A percentile compares a stretch with the other conserved stretches of the same genome.
phyloP scores from a whole-genome alignment of 2,888 invertebrate species.

The Drosophila demipolita region DNA sequence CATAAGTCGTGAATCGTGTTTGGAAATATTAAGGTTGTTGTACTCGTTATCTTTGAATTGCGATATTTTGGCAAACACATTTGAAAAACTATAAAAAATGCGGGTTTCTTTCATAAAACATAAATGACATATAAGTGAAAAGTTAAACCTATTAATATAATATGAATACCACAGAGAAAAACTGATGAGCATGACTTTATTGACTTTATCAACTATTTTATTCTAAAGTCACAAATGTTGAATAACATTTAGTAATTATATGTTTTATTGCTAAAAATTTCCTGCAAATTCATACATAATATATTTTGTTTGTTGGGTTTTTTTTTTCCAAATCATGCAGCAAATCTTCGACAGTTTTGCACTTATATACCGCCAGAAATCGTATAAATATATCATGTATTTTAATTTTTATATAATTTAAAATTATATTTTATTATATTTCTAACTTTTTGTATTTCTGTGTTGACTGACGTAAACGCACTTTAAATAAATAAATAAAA shows the following conservation, averaged over 20 bases:
- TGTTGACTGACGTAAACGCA: background rate
- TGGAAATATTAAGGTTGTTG: constrained; percentile 11
- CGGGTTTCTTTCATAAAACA: background rate
- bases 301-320: too few species aligned
- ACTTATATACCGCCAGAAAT: too few species aligned
- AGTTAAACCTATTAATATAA: background rate
- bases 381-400: too few species aligned
- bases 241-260: too few species aligned
- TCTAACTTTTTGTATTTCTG: too few species aligned
- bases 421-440: too few species aligned
- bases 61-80: constrained; percentile 7
- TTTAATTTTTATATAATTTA: too few species aligned
- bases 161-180: background rate
- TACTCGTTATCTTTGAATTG: constrained; percentile 10
- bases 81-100: constrained; percentile 12
- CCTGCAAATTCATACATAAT: too few species aligned
- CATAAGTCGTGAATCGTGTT: constrained; percentile 48
- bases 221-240: background rate
- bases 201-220: background rate
- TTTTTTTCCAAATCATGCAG: too few species aligned
- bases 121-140: background rate
- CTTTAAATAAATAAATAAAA: background rate
- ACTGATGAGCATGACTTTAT: background rate
- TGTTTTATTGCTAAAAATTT: too few species aligned
- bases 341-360: too few species aligned